phyloP scores from a whole-genome alignment of 2,797 vertebrate genomes.

The Pangasius krempfi region DNA sequence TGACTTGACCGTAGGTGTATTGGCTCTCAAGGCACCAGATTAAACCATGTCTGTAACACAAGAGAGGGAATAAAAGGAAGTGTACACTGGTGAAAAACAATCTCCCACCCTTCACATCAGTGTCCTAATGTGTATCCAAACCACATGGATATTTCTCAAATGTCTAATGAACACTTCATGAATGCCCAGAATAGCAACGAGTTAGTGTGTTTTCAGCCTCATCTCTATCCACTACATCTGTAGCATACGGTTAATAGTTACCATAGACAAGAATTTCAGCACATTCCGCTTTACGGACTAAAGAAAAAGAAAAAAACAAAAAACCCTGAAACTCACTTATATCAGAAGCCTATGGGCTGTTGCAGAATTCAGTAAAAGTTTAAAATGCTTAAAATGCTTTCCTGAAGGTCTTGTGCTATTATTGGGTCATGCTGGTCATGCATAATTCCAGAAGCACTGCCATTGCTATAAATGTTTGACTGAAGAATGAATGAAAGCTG shows the following conservation, averaged over 20 bases:
- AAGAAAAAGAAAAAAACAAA: fast-evolving
- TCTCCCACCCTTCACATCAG: neutral
- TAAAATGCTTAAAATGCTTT: neutral
- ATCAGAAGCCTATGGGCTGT: neutral
- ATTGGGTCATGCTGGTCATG: neutral
- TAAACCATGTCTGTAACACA: neutral
- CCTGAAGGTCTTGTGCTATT: neutral
- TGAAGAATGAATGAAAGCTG: neutral
- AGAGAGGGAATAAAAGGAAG: neutral
- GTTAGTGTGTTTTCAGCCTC: neutral
- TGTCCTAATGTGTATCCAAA: neutral
- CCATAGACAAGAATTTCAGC: neutral
- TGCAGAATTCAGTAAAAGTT: neutral
- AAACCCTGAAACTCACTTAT: neutral
- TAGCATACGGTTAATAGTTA: neutral
- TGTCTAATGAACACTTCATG: neutral
- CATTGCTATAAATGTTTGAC: neutral
- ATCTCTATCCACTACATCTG: neutral
- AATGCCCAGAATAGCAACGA: neutral
- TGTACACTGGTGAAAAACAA: neutral
- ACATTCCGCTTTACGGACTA: neutral
- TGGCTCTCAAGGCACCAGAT: neutral
- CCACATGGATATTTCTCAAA: neutral
- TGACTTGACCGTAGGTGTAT: conserved; percentile 1
- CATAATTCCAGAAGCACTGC: neutral